Conservation (phyloP, 1,140 invertebrate species). For the Diorhabda carinulata region DNA sequence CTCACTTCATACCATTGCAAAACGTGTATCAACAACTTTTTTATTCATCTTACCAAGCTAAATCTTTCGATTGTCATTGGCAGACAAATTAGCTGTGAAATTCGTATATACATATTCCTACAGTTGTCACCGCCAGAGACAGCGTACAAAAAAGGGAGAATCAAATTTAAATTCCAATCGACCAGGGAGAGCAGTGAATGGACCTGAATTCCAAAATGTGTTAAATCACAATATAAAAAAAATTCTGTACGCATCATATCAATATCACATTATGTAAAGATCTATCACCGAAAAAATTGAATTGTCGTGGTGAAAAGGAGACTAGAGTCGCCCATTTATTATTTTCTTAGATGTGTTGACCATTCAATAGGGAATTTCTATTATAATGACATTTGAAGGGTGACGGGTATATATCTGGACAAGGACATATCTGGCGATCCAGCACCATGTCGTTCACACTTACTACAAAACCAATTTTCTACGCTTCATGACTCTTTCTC, state of each 20-base stretch:
- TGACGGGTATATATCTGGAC: neutral
- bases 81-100: neutral
- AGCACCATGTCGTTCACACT: neutral
- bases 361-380: neutral
- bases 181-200: neutral
- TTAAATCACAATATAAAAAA: constrained; percentile 1
- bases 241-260: neutral
- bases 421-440: neutral
- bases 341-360: neutral
- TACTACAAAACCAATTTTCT: neutral
- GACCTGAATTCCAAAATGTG: neutral
- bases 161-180: neutral
- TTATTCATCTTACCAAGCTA: neutral
- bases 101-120: neutral
- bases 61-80: neutral
- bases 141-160: neutral
- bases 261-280: constrained; percentile 1
- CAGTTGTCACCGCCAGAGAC: neutral
- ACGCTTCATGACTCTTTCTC: neutral
- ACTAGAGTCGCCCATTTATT: neutral
- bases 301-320: neutral
- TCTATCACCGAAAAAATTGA: constrained; percentile 2
- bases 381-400: neutral
- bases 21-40: no score
- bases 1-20: no score